Evolutionary conservation across 2,797 vertebrate species (phyloP).

Genomic region (Parambassis ranga): DNA sequence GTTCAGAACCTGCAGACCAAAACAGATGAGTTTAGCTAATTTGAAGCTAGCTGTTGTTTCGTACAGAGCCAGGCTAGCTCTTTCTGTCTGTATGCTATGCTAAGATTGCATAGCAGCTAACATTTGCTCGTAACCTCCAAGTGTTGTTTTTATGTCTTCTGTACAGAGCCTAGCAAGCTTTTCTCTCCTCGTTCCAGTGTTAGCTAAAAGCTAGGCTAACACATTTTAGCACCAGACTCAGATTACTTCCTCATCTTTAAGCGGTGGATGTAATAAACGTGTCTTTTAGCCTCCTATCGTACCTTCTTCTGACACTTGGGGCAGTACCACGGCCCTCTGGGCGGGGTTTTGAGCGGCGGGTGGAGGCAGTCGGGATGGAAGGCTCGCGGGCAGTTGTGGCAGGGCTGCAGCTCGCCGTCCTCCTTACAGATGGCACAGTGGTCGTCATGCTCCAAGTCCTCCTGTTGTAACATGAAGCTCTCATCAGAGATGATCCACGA

Average conservation of each 20-base stretch:
- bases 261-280: no score
- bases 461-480: conserved; percentile 68
- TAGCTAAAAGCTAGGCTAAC: no score
- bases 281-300: no score
- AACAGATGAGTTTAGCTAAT: no score
- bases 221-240: background rate
- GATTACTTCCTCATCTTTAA: background rate
- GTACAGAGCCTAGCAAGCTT: no score
- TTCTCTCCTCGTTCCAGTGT: no score
- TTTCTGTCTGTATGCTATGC: no score
- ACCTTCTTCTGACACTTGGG: conserved; percentile 99
- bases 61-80: no score
- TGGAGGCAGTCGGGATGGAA: conserved; percentile 94
- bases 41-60: no score
- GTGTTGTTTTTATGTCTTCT: no score
- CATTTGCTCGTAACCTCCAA: no score
- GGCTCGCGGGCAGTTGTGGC: conserved; percentile 89
- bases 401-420: conserved; percentile 88
- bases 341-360: conserved; percentile 86
- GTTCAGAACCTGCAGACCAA: conserved; percentile 86
- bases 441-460: conserved; percentile 86
- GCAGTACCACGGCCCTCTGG: conserved; percentile 92
- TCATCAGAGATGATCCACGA: background rate
- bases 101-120: no score
- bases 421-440: conserved; percentile 88